Percentiles rank a stretch among this genome's conserved stretches.
Evolutionary conservation across 2,797 vertebrate genomes (phyloP).

Genomic region (Enteromius viviparus): DNA sequence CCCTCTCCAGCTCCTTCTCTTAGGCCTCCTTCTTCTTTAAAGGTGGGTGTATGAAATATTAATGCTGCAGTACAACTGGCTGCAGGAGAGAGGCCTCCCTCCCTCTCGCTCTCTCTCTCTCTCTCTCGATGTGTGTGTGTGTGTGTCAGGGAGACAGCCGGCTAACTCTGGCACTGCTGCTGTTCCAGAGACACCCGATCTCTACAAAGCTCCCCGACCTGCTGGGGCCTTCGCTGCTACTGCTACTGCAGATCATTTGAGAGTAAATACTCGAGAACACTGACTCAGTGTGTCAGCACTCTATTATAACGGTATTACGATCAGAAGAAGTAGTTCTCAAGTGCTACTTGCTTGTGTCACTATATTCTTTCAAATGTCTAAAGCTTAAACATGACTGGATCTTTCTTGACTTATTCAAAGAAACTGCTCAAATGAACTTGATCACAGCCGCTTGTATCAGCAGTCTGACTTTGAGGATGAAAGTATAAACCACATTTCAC

Average conservation of each 20-base stretch:
- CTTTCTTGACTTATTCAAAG: neutral
- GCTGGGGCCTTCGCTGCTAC: conserved; percentile 46
- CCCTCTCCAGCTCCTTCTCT: conserved; percentile 36
- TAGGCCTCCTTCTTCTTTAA: conserved; percentile 52
- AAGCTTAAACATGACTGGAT: neutral
- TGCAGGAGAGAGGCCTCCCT: conserved; percentile 60
- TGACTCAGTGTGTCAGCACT: conserved; percentile 19
- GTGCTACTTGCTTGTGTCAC: neutral
- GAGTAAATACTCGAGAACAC: conserved; percentile 36
- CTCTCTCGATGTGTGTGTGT: conserved; percentile 43
- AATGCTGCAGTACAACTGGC: conserved; percentile 64
- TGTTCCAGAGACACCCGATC: conserved; percentile 56
- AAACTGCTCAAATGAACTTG: neutral
- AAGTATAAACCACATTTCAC: neutral
- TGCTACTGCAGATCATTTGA: conserved; percentile 7
- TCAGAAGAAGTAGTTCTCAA: neutral
- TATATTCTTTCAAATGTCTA: conserved; percentile 11
- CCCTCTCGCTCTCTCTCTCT: conserved; percentile 24
- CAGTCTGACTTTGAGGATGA: neutral
- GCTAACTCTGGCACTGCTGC: conserved; percentile 49
- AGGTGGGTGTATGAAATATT: conserved; percentile 69
- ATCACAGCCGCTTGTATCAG: neutral
- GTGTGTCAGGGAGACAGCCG: conserved; percentile 42
- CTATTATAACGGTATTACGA: neutral
- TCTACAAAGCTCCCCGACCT: conserved; percentile 47